phyloP scores from a whole-genome alignment of 1,140 invertebrate genomes.

The Drosophila pseudoobscura region DNA sequence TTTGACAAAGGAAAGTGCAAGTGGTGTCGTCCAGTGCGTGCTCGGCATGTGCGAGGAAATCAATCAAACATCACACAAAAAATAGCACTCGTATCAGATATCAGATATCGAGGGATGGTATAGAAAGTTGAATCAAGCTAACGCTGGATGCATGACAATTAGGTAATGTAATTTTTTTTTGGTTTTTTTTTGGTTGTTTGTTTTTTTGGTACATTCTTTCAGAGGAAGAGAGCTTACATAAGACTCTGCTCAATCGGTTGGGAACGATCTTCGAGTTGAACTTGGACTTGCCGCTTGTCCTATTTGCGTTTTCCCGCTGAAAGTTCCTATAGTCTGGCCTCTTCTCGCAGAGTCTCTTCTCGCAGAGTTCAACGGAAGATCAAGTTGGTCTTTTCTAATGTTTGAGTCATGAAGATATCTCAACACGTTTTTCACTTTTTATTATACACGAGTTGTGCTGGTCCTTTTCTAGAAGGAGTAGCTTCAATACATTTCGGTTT shows the following conservation, averaged over 20 bases:
- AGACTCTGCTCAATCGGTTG: constrained; percentile 20
- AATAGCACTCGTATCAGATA: neutral
- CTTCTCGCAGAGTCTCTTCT: constrained; percentile 2
- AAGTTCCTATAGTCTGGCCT: constrained; percentile 8
- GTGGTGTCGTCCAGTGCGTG: constrained; percentile 46
- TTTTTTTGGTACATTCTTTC: constrained; percentile 25
- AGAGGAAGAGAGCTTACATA: constrained; percentile 41
- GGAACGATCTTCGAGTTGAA: constrained; percentile 29
- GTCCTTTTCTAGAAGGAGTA: constrained; percentile 11
- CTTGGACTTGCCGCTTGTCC: constrained; percentile 15
- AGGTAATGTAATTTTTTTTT: constrained; percentile 21
- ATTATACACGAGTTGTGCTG: neutral
- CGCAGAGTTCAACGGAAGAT: constrained; percentile 18
- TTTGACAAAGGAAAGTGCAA: constrained; percentile 69
- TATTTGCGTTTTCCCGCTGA: constrained; percentile 5
- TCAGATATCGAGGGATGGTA: constrained; percentile 23
- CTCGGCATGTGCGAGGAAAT: constrained; percentile 47
- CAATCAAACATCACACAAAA: constrained; percentile 40
- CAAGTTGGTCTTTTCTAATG: constrained; percentile 13
- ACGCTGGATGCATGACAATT: constrained; percentile 53
- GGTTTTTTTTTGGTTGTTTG: constrained; percentile 1
- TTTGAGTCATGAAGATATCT: neutral
- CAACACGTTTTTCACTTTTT: constrained; percentile 41
- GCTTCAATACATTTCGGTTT: constrained; percentile 15
- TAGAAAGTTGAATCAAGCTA: constrained; percentile 49